phyloP scores from a whole-genome alignment of 2,113 vertebrate species.

The Apus apus region DNA sequence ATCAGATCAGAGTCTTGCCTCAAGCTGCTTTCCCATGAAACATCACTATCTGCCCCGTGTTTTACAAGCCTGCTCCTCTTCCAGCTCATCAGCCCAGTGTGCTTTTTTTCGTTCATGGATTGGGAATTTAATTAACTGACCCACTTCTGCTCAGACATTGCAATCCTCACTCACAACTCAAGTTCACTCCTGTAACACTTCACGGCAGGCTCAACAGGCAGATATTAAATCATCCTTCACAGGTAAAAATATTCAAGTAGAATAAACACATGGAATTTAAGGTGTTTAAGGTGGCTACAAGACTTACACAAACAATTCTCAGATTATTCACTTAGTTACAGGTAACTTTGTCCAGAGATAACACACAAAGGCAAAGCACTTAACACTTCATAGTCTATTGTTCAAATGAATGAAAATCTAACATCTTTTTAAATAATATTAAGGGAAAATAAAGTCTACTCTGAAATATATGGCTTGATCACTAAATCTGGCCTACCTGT shows the following conservation, averaged over 20 bases:
- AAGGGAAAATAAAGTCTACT: background rate
- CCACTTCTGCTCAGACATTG: background rate
- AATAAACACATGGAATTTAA: background rate
- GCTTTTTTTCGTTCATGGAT: background rate
- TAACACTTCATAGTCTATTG: background rate
- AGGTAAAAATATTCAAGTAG: background rate
- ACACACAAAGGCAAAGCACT: background rate
- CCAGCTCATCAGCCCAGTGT: background rate
- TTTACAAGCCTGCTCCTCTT: background rate
- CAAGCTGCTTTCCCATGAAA: background rate
- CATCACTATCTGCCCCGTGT: background rate
- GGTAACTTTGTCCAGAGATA: background rate
- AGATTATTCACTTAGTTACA: background rate
- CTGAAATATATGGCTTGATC: background rate
- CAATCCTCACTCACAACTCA: background rate
- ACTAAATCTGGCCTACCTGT: background rate
- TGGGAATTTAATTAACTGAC: background rate
- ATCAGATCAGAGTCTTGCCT: background rate
- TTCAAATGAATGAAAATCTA: background rate
- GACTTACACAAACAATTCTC: background rate
- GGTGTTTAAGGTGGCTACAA: background rate
- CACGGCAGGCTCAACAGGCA: background rate
- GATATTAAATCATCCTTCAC: background rate
- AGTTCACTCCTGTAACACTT: background rate
- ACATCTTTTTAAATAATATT: background rate